These are phyloP conservation scores for Colossoma macropomum DNA, from an alignment of 2,113 vertebrate species.

Conservation along the genomic window DNA sequence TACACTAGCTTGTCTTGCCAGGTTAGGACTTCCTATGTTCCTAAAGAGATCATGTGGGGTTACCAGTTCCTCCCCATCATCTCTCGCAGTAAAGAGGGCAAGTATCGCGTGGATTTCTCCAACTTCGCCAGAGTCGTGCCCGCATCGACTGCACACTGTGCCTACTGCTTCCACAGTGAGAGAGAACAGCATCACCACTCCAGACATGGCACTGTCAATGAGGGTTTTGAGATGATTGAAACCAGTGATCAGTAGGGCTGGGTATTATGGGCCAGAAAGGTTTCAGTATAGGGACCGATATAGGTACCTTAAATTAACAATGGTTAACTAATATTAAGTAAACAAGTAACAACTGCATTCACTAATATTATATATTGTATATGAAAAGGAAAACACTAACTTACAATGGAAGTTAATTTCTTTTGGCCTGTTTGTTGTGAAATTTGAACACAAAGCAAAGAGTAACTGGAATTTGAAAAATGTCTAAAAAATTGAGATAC, in stretches of 20 bases:
- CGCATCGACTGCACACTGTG: slow-evolving; percentile 90
- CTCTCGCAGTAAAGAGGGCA: slow-evolving; percentile 91
- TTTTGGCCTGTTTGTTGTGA: no score
- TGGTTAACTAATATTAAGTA: no score
- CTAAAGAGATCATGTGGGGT: slow-evolving; percentile 95
- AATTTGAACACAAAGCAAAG: no score
- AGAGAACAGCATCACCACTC: slow-evolving; percentile 80
- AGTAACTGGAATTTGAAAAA: no score
- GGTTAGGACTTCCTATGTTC: slow-evolving; percentile 91
- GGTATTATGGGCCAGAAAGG: background rate
- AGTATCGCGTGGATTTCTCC: slow-evolving; percentile 92
- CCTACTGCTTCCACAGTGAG: slow-evolving; percentile 89
- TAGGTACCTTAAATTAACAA: no score
- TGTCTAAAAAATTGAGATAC: no score
- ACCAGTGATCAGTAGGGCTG: slow-evolving; percentile 65
- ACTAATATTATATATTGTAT: no score
- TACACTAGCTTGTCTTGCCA: slow-evolving; percentile 92
- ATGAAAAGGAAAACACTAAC: no score
- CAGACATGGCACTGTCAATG: slow-evolving; percentile 83
- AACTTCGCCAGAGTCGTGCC: slow-evolving; percentile 92
- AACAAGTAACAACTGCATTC: no score
- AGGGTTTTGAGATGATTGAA: slow-evolving; percentile 82
- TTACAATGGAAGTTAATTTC: no score
- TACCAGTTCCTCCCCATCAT: slow-evolving; percentile 92
- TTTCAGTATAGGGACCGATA: background rate